Conservation (phyloP, 1,140 invertebrate genomes). For the Geopemphigus sp. region DNA sequence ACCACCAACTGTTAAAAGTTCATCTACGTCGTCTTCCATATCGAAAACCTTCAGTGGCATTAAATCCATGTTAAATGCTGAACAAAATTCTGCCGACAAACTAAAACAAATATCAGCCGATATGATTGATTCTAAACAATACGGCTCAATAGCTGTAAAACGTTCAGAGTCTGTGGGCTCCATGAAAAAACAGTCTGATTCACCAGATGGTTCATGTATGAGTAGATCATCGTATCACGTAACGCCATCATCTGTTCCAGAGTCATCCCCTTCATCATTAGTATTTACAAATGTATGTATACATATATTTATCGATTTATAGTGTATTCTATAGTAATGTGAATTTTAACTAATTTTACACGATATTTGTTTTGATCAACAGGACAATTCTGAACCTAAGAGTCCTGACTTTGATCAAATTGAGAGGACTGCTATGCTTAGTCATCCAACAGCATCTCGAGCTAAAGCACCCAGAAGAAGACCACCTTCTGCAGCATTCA, state of each 20-base stretch:
- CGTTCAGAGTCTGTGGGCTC: constrained; percentile 44
- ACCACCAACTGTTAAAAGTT: constrained; percentile 39
- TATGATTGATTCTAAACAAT: constrained; percentile 24
- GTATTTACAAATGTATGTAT: constrained; percentile 42
- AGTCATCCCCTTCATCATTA: constrained; percentile 35
- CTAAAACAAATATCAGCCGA: background rate
- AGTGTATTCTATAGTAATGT: background rate
- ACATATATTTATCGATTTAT: too few species aligned
- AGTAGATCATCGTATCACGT: constrained; percentile 34
- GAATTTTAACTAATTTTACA: background rate
- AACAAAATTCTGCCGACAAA: constrained; percentile 27
- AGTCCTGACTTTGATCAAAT: constrained; percentile 61
- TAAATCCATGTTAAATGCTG: constrained; percentile 40
- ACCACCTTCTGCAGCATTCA: constrained; percentile 59
- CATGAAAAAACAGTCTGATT: constrained; percentile 32
- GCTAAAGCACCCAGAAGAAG: constrained; percentile 65
- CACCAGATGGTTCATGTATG: constrained; percentile 34
- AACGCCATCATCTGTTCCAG: constrained; percentile 7
- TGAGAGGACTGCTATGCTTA: constrained; percentile 62
- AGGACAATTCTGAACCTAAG: constrained; percentile 11
- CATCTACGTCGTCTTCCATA: constrained; percentile 31
- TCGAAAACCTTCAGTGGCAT: constrained; percentile 38
- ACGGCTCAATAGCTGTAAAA: constrained; percentile 39
- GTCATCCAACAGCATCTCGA: constrained; percentile 65
- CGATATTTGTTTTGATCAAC: background rate